Evolutionary conservation across 2,797 vertebrate genomes (phyloP).

Genomic region (Acrossocheilus wenchowensis): DNA sequence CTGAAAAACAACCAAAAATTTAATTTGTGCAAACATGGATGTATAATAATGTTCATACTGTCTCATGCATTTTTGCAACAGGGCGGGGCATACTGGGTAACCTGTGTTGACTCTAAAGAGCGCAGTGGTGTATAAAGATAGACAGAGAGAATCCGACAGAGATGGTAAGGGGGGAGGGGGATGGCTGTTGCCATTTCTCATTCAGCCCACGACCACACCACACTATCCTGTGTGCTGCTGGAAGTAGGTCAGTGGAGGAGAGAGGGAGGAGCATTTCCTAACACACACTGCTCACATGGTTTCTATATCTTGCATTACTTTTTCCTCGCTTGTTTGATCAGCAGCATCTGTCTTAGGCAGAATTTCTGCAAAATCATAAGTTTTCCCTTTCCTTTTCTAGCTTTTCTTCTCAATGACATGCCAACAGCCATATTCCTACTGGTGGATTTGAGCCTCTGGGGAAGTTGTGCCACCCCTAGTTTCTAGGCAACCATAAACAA

Average conservation of each 20-base stretch:
- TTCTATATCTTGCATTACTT: background rate
- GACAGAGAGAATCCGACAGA: background rate
- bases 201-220: slow-evolving; percentile 71
- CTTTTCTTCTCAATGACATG: background rate
- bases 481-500: background rate
- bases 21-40: background rate
- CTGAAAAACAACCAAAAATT: background rate
- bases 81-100: slow-evolving; percentile 55
- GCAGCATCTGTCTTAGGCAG: background rate
- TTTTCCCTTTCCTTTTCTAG: background rate
- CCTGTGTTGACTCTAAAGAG: slow-evolving; percentile 32
- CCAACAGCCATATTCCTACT: background rate
- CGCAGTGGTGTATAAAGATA: background rate
- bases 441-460: background rate
- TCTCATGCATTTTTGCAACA: slow-evolving; percentile 56
- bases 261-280: slow-evolving; percentile 23
- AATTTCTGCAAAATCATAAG: background rate
- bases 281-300: background rate
- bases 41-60: background rate
- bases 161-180: slow-evolving; percentile 11
- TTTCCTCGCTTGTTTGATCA: background rate
- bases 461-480: background rate
- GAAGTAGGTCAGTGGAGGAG: slow-evolving; percentile 79
- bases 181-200: slow-evolving; percentile 73
- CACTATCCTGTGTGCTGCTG: slow-evolving; percentile 64